A percentile compares a stretch with the other conserved stretches of the same genome.
Evolutionary conservation across 2,113 vertebrate genomes (phyloP).

Genomic region (Eulemur macaco): DNA sequence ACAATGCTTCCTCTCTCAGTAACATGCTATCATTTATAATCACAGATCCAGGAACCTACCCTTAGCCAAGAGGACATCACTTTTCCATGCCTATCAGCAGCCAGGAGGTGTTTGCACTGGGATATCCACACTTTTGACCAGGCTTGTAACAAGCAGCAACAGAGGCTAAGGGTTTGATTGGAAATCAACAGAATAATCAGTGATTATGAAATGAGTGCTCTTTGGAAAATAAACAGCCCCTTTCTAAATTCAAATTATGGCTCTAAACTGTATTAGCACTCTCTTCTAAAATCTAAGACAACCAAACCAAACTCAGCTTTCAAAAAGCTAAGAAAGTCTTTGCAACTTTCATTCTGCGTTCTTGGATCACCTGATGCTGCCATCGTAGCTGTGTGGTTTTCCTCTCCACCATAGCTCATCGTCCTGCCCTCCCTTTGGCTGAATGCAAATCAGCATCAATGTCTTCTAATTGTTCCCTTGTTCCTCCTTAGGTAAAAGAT

Average conservation of each 20-base stretch:
- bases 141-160: not conserved
- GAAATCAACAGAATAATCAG: not conserved
- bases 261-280: not conserved
- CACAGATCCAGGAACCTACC: not conserved
- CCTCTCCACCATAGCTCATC: not conserved
- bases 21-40: not conserved
- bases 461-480: not conserved
- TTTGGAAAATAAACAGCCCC: not conserved
- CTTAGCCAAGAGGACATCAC: not conserved
- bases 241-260: not conserved
- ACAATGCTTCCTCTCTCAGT: not conserved
- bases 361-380: not conserved
- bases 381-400: not conserved
- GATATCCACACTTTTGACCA: not conserved
- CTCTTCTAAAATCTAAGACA: not conserved
- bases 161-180: not conserved
- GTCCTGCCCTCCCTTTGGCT: not conserved
- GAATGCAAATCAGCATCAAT: not conserved
- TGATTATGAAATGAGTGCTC: not conserved
- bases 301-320: not conserved
- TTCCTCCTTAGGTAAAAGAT: not conserved
- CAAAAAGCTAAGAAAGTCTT: not conserved
- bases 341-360: rapidly evolving
- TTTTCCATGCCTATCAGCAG: not conserved
- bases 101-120: not conserved